phyloP scores from a whole-genome alignment of 1,140 invertebrate genomes.

The Gryon sp. region DNA sequence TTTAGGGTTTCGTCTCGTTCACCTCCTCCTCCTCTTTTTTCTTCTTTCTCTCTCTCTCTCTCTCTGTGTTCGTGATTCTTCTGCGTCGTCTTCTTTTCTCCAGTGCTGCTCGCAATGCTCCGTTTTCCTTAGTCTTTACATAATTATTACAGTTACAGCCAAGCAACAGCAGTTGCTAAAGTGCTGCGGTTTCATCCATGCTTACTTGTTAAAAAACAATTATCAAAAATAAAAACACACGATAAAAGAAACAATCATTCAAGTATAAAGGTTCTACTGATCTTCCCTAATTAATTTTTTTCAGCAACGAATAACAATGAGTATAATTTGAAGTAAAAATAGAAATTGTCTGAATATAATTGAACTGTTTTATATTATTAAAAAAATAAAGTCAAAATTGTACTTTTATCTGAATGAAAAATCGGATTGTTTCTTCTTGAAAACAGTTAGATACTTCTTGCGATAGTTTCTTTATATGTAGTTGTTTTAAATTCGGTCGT shows the following conservation, averaged over 20 bases:
- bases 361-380: too few species aligned
- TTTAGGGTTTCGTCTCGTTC: slow-evolving; percentile 65
- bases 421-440: slow-evolving; percentile 40
- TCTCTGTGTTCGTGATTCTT: slow-evolving; percentile 29
- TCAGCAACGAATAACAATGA: slow-evolving; percentile 34
- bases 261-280: slow-evolving; percentile 43
- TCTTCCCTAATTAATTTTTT: slow-evolving; percentile 74
- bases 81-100: slow-evolving; percentile 53
- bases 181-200: slow-evolving; percentile 41
- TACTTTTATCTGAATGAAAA: slow-evolving; percentile 18
- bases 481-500: slow-evolving; percentile 39
- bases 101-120: slow-evolving; percentile 66
- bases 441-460: slow-evolving; percentile 48
- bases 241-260: not conserved
- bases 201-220: slow-evolving; percentile 40
- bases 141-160: slow-evolving; percentile 78
- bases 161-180: slow-evolving; percentile 68
- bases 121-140: slow-evolving; percentile 75
- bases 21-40: slow-evolving; percentile 44
- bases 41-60: slow-evolving; percentile 26
- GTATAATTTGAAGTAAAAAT: too few species aligned
- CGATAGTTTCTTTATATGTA: too few species aligned
- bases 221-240: slow-evolving; percentile 22
- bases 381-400: too few species aligned
- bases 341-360: too few species aligned